Percentiles rank a stretch among this genome's conserved stretches.
Evolutionary conservation across 2,888 invertebrate species (phyloP).

Genomic region (Campoletis raptor): DNA sequence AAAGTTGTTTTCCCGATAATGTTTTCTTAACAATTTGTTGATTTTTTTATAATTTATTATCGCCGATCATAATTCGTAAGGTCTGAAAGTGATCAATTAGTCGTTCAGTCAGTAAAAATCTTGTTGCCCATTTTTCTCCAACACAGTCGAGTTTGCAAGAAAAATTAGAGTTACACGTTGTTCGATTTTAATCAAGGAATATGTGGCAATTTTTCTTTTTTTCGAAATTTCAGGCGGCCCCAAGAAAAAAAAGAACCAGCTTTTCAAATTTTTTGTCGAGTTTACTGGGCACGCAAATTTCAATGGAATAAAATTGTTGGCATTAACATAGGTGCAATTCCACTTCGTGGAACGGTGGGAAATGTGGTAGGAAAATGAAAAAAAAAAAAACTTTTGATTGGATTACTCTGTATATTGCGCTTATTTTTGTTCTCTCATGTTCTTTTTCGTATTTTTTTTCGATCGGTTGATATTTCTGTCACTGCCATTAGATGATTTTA

Average conservation of each 20-base stretch:
- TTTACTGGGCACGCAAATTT: not conserved
- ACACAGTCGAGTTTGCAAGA: not conserved
- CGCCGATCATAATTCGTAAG: not conserved
- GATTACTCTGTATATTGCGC: constrained; percentile 62
- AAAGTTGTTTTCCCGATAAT: not conserved
- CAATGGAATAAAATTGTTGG: not conserved
- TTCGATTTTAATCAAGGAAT: not conserved
- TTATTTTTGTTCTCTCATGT: constrained; percentile 50
- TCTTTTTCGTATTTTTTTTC: constrained; percentile 25
- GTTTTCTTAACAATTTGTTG: not conserved
- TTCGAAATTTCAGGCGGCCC: not conserved
- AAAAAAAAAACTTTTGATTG: constrained; percentile 48
- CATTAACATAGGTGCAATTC: not conserved
- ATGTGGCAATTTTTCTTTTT: not conserved
- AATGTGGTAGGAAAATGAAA: not conserved
- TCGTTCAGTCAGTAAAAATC: not conserved
- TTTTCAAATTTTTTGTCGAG: not conserved
- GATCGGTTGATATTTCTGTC: constrained; percentile 71
- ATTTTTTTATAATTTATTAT: not conserved
- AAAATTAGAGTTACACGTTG: not conserved
- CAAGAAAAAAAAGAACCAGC: not conserved
- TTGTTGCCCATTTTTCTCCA: not conserved
- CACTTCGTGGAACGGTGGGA: not conserved
- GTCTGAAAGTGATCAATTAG: not conserved
- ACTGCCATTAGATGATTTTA: constrained; percentile 79